Base-by-base conservation (phyloP, 1,140 invertebrate species). In the Aradophagus sp. region DNA sequence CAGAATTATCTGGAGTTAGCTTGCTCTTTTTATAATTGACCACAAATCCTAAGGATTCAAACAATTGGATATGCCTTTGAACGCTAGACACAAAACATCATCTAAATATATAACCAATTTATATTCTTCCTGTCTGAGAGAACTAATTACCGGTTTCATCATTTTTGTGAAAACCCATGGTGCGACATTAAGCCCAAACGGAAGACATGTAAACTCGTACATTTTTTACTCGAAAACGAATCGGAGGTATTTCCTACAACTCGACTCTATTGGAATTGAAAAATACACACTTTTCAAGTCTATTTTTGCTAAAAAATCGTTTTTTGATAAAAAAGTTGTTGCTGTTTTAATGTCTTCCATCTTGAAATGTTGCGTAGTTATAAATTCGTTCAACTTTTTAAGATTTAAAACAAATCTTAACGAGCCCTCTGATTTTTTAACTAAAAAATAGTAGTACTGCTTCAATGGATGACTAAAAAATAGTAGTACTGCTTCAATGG, bases 141-240 rank as follows among this genome's bases (percentile, higher is more conserved):
- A 23, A 15, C n/a, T 34, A 1, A 39, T 26, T 5, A 42, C 23
- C 10, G 17, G 52, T 16, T 55, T 55, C 52, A 73, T 66, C 5
- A 78, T 44, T 45, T 78, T 78, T 5, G 74, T 78, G 23, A 78
- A 78, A 4, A 76, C 11, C 0, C 11, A 42, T 7, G 52, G 52
- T 2, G 38, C 52, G 1, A 44, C 15, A 26, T 55, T 55, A 11
- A 55, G 10, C 1, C 38, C 52, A 11, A 55, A 55, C 3, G 50
- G 50, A 1, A 55, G 5, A 6, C 50, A 32, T 13, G 10, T 16
- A 12, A 55, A 55, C 10, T 55, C 38, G 17, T 23, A 55, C 2
- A 16, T 8, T 11, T 44, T 15, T 2, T 17, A n/a, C 16, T 44
- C 19, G 26, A 55, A 55, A 0, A 41, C 26, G 15, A 55, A 55